A percentile compares a stretch with the other conserved stretches of the same genome.
Conservation (phyloP, 2,888 invertebrate species). For the Frankliniella intonsa region DNA sequence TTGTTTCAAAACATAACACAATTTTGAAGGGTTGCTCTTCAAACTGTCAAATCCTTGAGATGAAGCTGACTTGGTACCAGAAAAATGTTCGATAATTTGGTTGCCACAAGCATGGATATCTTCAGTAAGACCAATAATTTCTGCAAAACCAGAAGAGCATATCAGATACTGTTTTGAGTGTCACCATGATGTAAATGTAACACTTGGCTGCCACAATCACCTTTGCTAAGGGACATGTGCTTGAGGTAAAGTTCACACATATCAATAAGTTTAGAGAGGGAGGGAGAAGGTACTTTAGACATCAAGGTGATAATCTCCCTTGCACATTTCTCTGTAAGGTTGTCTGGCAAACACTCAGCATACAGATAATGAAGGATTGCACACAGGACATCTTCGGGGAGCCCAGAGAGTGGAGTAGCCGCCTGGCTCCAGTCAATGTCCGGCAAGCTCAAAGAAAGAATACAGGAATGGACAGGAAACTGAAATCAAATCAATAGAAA, state of each 20-base stretch:
- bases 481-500: constrained; percentile 37
- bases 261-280: constrained; percentile 53
- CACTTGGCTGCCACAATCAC: constrained; percentile 47
- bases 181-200: not conserved
- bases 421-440: constrained; percentile 54
- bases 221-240: constrained; percentile 59
- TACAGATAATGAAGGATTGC: constrained; percentile 61
- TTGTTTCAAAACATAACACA: constrained; percentile 60
- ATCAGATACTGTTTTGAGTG: not conserved
- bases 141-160: constrained; percentile 45
- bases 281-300: constrained; percentile 49
- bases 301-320: constrained; percentile 53
- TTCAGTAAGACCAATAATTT: constrained; percentile 58
- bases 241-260: constrained; percentile 59
- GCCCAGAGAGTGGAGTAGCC: constrained; percentile 53
- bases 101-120: constrained; percentile 61
- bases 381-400: constrained; percentile 58
- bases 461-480: constrained; percentile 56
- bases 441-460: constrained; percentile 54
- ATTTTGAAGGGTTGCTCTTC: constrained; percentile 54
- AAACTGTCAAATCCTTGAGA: constrained; percentile 44
- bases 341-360: constrained; percentile 58
- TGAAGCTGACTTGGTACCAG: constrained; percentile 44
- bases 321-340: constrained; percentile 56
- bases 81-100: constrained; percentile 57